These are phyloP conservation scores for Criorhina ranunculi DNA, from an alignment of 2,888 invertebrate species.

Conservation along the genomic window DNA sequence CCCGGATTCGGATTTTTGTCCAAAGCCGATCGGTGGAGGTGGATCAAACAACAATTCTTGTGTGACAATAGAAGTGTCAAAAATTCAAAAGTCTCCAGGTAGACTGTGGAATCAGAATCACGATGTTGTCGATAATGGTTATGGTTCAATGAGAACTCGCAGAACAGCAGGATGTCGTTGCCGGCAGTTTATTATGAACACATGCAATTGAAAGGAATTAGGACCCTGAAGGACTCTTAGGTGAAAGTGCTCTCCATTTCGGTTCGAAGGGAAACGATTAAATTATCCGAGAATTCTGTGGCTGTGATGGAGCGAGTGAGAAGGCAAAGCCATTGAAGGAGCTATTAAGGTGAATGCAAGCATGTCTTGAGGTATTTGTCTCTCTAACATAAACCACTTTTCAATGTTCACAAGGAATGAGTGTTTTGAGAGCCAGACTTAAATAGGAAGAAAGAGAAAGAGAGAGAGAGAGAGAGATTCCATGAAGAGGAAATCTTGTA, in stretches of 20 bases:
- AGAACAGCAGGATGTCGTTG: constrained; percentile 57
- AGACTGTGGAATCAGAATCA: constrained; percentile 28
- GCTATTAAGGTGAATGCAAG: constrained; percentile 56
- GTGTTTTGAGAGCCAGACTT: constrained; percentile 27
- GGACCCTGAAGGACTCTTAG: constrained; percentile 59
- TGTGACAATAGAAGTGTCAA: constrained; percentile 70
- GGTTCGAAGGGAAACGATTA: constrained; percentile 60
- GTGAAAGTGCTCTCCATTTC: constrained; percentile 61
- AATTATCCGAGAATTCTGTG: constrained; percentile 36
- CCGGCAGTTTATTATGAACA: constrained; percentile 21
- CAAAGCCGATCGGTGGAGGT: constrained; percentile 52
- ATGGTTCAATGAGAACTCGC: constrained; percentile 61
- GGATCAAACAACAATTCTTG: constrained; percentile 37
- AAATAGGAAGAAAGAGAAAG: too few species aligned
- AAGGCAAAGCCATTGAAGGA: constrained; percentile 20
- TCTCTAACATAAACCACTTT: constrained; percentile 51
- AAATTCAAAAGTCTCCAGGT: constrained; percentile 61
- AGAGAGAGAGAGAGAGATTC: constrained; percentile 45
- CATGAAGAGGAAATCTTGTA: constrained; percentile 68
- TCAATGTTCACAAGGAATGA: constrained; percentile 33
- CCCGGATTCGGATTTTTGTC: constrained; percentile 51
- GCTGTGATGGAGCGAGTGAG: neutral
- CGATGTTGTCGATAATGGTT: constrained; percentile 48
- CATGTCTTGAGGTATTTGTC: constrained; percentile 55
- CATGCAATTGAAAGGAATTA: constrained; percentile 70